Conservation (phyloP, 2,888 invertebrate genomes). For the Orthosia gracilis region DNA sequence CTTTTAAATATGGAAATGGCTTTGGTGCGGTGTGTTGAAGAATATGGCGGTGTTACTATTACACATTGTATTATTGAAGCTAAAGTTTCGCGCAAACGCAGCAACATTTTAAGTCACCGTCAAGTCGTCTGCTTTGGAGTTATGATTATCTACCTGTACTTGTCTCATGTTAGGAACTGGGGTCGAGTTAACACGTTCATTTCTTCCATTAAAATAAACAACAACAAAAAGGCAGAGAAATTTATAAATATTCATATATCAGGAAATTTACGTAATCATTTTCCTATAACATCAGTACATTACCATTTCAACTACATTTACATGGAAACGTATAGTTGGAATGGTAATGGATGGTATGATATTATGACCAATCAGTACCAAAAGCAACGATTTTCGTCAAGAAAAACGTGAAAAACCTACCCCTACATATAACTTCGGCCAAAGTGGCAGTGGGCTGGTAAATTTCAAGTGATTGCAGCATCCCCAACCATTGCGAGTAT, state of each 20-base stretch:
- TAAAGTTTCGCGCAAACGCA: not conserved
- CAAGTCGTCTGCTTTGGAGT: not conserved
- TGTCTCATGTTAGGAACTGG: not conserved
- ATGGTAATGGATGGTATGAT: not conserved
- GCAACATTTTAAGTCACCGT: not conserved
- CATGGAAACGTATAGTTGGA: too few relatives aligned
- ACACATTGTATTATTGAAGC: not conserved
- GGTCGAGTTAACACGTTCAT: not conserved
- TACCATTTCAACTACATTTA: not conserved
- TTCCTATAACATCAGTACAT: too few relatives aligned
- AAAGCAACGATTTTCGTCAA: constrained; percentile 15
- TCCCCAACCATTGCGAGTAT: constrained; percentile 49
- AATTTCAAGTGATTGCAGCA: constrained; percentile 55
- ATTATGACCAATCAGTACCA: not conserved
- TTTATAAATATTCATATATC: too few relatives aligned
- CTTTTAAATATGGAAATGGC: constrained; percentile 11
- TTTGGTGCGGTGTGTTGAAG: not conserved
- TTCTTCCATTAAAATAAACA: too few relatives aligned
- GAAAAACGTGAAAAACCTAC: constrained; percentile 12
- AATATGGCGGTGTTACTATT: not conserved
- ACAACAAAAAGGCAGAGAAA: not conserved
- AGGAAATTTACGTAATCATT: too few relatives aligned
- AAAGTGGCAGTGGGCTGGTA: constrained; percentile 52
- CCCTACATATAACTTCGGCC: constrained; percentile 41
- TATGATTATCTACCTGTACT: not conserved